These are phyloP conservation scores for Thecocarcelia acutangulata DNA, from an alignment of 2,888 invertebrate species.

Conservation along the genomic window DNA sequence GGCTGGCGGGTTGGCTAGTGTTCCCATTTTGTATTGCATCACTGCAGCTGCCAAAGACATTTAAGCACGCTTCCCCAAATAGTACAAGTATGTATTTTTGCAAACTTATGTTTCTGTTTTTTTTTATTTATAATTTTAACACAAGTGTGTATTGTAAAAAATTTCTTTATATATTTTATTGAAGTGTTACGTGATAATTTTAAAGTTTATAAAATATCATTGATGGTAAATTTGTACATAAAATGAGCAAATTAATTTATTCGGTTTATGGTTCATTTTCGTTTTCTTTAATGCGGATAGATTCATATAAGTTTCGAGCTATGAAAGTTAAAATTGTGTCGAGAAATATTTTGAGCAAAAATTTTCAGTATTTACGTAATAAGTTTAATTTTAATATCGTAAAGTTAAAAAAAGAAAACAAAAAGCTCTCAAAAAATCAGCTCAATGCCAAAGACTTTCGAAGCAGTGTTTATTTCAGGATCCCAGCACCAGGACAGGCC, in stretches of 20 bases:
- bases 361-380: too few relatives aligned
- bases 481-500: constrained; percentile 31
- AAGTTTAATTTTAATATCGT: too few relatives aligned
- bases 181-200: constrained; percentile 68
- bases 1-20: background rate
- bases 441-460: constrained; percentile 27
- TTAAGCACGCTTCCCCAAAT: constrained; percentile 41
- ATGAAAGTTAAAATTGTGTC: too few relatives aligned
- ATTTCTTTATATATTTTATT: constrained; percentile 47
- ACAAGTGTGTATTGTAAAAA: constrained; percentile 50
- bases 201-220: constrained; percentile 62
- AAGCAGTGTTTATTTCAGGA: constrained; percentile 12
- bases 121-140: constrained; percentile 34
- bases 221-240: constrained; percentile 53
- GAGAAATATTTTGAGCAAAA: too few relatives aligned
- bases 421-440: too few relatives aligned
- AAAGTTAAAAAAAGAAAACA: too few relatives aligned
- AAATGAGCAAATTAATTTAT: background rate
- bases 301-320: constrained; percentile 6
- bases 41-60: constrained; percentile 43
- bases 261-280: constrained; percentile 42
- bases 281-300: constrained; percentile 31
- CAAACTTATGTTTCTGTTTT: background rate
- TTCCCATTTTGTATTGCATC: constrained; percentile 30
- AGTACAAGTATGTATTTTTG: background rate